phyloP scores from a whole-genome alignment of 2,113 vertebrate species.

The Dipodomys stephensi region DNA sequence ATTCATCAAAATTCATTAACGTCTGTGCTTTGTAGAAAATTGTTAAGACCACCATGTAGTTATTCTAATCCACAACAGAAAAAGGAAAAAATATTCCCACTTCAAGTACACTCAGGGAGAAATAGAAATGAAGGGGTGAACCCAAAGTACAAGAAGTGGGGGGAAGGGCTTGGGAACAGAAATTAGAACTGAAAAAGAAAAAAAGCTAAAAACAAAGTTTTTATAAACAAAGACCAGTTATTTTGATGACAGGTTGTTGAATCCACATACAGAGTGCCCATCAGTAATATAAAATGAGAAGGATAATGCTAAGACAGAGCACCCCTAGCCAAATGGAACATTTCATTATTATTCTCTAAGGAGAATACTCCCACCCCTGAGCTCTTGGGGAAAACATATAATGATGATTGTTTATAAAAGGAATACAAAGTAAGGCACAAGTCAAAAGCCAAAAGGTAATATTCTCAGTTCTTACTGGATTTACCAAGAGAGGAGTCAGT shows the following conservation, averaged over 20 bases:
- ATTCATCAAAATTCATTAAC: conserved; percentile 67
- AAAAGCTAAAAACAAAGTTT: conserved; percentile 40
- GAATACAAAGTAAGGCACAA: conserved; percentile 69
- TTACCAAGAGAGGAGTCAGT: background rate
- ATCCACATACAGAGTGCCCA: background rate
- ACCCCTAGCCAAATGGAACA: conserved; percentile 76
- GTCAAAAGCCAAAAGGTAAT: conserved; percentile 54
- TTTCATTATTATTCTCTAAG: conserved; percentile 46
- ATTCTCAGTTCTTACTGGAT: background rate
- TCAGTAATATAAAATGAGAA: background rate
- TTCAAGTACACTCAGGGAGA: conserved; percentile 57
- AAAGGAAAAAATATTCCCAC: conserved; percentile 58
- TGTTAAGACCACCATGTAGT: conserved; percentile 10
- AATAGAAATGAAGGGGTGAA: conserved; percentile 64
- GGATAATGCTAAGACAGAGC: conserved; percentile 34
- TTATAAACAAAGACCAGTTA: conserved; percentile 56
- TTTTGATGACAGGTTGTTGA: background rate
- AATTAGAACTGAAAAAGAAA: conserved; percentile 51
- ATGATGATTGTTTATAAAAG: conserved; percentile 57
- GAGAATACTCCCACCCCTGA: conserved; percentile 55
- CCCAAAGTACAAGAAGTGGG: conserved; percentile 12
- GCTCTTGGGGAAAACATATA: conserved; percentile 56
- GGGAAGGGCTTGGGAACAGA: background rate
- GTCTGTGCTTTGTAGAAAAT: conserved; percentile 47
- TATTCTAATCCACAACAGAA: conserved; percentile 54